Percentiles rank a stretch among this genome's conserved stretches.
Evolutionary conservation across 1,140 invertebrate genomes (phyloP).

Genomic region (Leguminivora glycinivorella): DNA sequence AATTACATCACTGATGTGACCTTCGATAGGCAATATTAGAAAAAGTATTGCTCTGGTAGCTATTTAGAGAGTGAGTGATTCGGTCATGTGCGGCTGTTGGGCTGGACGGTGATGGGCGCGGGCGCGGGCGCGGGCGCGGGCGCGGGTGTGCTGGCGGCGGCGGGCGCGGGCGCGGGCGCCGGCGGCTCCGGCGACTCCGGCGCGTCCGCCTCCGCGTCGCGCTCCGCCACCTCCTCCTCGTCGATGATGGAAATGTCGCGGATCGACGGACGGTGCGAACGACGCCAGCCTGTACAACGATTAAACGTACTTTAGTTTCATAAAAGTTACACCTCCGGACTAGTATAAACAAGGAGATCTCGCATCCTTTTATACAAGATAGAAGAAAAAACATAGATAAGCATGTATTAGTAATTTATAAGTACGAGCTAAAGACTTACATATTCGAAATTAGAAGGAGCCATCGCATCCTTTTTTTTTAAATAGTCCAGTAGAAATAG

Average conservation of each 20-base stretch:
- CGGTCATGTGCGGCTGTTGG: conserved; percentile 52
- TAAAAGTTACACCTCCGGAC: too few species aligned
- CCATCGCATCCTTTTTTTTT: too few species aligned
- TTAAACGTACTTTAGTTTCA: not conserved
- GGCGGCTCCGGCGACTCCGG: conserved; percentile 39
- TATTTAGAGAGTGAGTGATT: conserved; percentile 4
- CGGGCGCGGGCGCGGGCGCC: conserved; percentile 51
- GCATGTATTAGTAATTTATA: too few species aligned
- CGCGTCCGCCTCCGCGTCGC: conserved; percentile 57
- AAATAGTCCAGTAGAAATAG: too few species aligned
- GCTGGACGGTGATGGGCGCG: conserved; percentile 64
- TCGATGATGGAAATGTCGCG: conserved; percentile 91
- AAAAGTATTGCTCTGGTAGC: not conserved
- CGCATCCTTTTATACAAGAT: not conserved
- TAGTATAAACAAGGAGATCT: not conserved
- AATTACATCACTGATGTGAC: not conserved
- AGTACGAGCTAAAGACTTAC: too few species aligned
- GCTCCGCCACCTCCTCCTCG: conserved; percentile 80
- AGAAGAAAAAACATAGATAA: not conserved
- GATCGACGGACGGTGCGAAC: conserved; percentile 87
- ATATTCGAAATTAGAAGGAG: too few species aligned
- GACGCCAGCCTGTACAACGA: conserved; percentile 81
- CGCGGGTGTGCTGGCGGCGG: conserved; percentile 52
- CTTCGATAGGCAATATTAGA: not conserved
- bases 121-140: conserved; percentile 59